Evolutionary conservation across 2,888 invertebrate species (phyloP), one percentile per base, ranked within the genome.

Genomic region (Flexamia atlantica): DNA sequence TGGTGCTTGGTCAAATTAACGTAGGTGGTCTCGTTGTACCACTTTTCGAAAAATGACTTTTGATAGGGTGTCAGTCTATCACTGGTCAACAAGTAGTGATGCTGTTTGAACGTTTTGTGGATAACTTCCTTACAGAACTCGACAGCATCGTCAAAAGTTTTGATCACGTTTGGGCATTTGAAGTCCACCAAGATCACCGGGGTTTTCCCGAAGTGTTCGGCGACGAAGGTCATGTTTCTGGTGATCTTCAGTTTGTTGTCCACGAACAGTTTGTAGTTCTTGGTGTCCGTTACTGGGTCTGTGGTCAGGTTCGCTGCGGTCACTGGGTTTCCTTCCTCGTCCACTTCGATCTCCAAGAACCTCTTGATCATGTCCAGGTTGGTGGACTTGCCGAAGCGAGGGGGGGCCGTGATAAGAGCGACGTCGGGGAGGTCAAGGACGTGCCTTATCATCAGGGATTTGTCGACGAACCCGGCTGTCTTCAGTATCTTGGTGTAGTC

Each of bases 281-380:
- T 17, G 3, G 50, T 79, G 17, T 53, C 76, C 1, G 25, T 76
- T 3, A 46, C 53, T 25, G 53, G 17, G 10, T 70, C 70, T 9
- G 30, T 28, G 1, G 70, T 70, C 36, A 70, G 7, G n/a, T 70
- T 70, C n/a, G 30, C 70, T 28, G 12, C 7, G 2, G 70, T 36
- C 32, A 28, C 30, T 4, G 32, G 36, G 30, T 70, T 28, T 3
- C 70, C 70, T 5, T 32, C 30, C 17, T 70, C 32, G 17, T 30
- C 36, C 17, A 53, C 50, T 53, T 79, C 53, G 23, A 30, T 30
- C 14, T 46, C 50, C 30, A 79, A 79, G 20, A 79, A 79, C 30
- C 20, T 79, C 53, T 79, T 79, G n/a, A 79, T 0, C 79, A 50
- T 79, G 53, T 79, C 28, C 14, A 79, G 28, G 42, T 79, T 79